Conservation (phyloP, 2,888 invertebrate species). For the Seira musarum region DNA sequence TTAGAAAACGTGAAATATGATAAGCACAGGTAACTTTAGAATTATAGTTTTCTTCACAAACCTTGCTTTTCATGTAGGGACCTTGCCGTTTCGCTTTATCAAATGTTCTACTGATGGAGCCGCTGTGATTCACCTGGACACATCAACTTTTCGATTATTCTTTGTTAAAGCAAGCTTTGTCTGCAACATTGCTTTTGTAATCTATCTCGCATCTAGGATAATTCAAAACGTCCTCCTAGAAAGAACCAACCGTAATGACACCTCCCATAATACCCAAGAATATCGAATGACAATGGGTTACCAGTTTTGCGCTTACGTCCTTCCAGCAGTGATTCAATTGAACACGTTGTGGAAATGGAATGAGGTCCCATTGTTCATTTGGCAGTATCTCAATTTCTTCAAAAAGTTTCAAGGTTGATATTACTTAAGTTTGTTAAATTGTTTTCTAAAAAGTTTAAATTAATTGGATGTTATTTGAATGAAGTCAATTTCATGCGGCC, state of each 20-base stretch:
- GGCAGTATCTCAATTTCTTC: conserved; percentile 25
- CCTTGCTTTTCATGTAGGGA: conserved; percentile 27
- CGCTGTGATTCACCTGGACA: too few relatives aligned
- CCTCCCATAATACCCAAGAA: too few relatives aligned
- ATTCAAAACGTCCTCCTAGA: conserved; percentile 11
- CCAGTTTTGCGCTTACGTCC: conserved; percentile 10
- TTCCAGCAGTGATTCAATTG: conserved; percentile 31
- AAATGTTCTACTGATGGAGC: background rate
- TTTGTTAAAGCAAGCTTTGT: conserved; percentile 1
- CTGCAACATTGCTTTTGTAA: background rate
- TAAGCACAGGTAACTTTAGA: conserved; percentile 26
- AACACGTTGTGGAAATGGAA: conserved; percentile 16
- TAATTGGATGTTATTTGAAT: background rate
- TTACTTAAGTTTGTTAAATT: background rate
- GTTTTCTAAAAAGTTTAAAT: background rate
- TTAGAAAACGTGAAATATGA: conserved; percentile 13
- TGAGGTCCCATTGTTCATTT: conserved; percentile 15
- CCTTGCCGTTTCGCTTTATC: conserved; percentile 23
- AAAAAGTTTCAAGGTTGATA: conserved; percentile 24
- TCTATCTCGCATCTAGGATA: conserved; percentile 25
- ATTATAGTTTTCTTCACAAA: conserved; percentile 24
- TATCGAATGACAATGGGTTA: conserved; percentile 43
- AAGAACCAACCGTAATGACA: background rate
- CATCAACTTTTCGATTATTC: background rate
- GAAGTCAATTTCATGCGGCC: conserved; percentile 14